phyloP scores from a whole-genome alignment of 2,113 vertebrate species.

The Thamnophis sirtalis region DNA sequence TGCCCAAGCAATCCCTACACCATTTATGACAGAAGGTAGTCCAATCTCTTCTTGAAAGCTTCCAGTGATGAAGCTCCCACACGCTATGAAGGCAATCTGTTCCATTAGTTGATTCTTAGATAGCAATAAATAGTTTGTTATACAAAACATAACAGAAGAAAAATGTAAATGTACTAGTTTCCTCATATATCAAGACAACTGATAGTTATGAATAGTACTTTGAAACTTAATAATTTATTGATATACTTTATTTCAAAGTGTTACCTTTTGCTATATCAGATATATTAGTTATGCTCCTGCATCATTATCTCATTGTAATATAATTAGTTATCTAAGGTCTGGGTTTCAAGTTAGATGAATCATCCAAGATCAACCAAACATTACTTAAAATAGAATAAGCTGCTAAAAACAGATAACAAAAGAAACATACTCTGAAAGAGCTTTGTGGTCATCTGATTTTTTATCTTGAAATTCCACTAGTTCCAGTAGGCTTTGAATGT shows the following conservation, averaged over 20 bases:
- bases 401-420: not conserved
- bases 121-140: not conserved
- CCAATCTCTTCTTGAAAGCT: no score
- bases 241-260: not conserved
- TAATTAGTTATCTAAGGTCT: not conserved
- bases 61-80: no score
- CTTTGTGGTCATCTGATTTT: conserved; percentile 82
- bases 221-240: conserved; percentile 3
- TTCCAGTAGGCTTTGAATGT: conserved; percentile 87
- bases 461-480: conserved; percentile 89
- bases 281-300: not conserved
- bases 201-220: not conserved
- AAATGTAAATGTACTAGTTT: not conserved
- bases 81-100: no score
- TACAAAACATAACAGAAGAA: not conserved
- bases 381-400: not conserved
- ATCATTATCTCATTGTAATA: not conserved
- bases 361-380: not conserved
- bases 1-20: no score
- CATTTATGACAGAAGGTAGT: no score
- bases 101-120: not conserved
- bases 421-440: conserved; percentile 81
- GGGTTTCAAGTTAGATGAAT: not conserved
- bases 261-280: not conserved
- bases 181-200: not conserved